phyloP scores from a whole-genome alignment of 2,113 vertebrate species.

The Ammodytes dubius region DNA sequence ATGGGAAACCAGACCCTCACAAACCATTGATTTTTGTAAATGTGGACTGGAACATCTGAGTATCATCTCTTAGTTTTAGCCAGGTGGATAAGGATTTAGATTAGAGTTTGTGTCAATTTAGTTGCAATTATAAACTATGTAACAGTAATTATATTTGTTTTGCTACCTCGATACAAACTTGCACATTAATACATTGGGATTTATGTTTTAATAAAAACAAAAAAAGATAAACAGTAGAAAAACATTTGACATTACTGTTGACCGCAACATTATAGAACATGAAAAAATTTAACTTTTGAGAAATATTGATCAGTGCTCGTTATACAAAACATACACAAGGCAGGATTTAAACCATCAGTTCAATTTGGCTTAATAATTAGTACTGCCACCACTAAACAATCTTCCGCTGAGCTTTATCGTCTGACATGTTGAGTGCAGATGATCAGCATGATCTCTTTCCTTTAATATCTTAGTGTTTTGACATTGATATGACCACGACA shows the following conservation, averaged over 20 bases:
- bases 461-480: constrained; percentile 17
- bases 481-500: neutral
- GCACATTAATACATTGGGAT: neutral
- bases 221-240: constrained; percentile 40
- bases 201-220: constrained; percentile 63
- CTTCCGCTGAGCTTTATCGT: constrained; percentile 2
- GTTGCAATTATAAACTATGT: neutral
- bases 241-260: constrained; percentile 12
- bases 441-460: neutral
- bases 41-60: neutral
- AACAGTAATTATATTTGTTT: neutral
- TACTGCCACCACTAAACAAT: neutral
- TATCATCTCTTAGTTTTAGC: neutral
- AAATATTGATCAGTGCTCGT: constrained; percentile 31
- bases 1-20: constrained; percentile 15
- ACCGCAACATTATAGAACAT: constrained; percentile 12
- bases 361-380: constrained; percentile 19
- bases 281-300: neutral
- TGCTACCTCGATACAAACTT: neutral
- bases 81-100: neutral
- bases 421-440: neutral
- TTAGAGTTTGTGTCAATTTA: neutral
- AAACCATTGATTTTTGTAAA: constrained; percentile 6
- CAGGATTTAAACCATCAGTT: constrained; percentile 4
- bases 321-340: constrained; percentile 36